Conservation (phyloP, 35 echinoderm and acorn worm species). For the Anneissia japonica region DNA sequence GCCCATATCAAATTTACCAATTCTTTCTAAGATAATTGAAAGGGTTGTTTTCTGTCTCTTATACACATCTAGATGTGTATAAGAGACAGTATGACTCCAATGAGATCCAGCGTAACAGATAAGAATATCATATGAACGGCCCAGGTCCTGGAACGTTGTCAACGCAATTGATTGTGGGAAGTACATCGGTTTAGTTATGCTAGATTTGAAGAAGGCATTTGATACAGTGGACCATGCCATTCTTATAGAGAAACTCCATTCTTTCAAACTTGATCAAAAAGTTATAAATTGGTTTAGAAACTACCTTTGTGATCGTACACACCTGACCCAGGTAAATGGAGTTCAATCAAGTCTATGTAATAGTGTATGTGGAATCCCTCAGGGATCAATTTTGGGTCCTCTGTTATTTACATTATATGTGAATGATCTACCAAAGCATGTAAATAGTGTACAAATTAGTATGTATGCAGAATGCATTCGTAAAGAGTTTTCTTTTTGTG, state of each 20-base stretch:
- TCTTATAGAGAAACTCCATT: background rate
- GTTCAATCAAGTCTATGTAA: background rate
- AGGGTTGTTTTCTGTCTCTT: background rate
- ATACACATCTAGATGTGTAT: no score
- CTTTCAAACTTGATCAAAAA: background rate
- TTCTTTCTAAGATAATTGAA: background rate
- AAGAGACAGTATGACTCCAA: no score
- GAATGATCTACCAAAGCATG: no score
- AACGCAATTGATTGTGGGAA: background rate
- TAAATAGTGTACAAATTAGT: no score
- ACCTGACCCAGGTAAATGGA: background rate
- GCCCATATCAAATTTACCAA: background rate
- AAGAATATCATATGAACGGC: no score
- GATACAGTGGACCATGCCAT: background rate
- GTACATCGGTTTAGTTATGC: background rate
- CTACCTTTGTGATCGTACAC: background rate
- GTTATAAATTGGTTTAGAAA: background rate
- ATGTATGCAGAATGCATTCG: no score
- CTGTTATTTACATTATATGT: no score
- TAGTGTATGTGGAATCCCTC: no score
- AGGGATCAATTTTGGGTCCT: no score
- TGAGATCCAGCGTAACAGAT: no score
- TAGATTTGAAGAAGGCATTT: constrained; percentile 1
- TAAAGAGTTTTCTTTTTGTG: no score
- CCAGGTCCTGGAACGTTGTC: no score